Evolutionary conservation across 1,140 invertebrate genomes (phyloP).

Genomic region (Heliconius himera): DNA sequence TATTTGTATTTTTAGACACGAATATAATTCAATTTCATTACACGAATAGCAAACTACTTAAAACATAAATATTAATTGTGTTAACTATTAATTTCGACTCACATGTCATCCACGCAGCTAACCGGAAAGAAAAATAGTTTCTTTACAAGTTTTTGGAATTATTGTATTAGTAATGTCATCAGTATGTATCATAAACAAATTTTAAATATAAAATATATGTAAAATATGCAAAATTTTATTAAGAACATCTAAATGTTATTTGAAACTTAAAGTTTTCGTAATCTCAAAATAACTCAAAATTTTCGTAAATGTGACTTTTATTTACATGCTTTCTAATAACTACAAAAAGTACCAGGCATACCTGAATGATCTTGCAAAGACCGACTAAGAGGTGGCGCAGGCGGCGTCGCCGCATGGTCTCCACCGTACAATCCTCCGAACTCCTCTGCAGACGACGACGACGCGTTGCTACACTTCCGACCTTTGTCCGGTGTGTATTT

Average conservation of each 20-base stretch:
- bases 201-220: background rate
- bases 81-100: conserved; percentile 8
- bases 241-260: background rate
- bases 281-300: background rate
- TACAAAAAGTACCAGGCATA: conserved; percentile 39
- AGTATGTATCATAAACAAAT: background rate
- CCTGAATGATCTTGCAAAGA: conserved; percentile 83
- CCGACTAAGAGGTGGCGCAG: conserved; percentile 84
- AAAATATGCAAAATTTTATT: background rate
- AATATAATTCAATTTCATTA: background rate
- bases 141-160: background rate
- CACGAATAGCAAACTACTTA: background rate
- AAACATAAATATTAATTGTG: background rate
- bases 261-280: background rate
- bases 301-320: background rate
- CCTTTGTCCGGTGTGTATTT: conserved; percentile 83
- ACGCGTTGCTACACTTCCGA: conserved; percentile 88
- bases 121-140: background rate
- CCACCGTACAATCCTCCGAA: conserved; percentile 88
- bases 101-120: conserved; percentile 15
- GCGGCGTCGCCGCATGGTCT: conserved; percentile 83
- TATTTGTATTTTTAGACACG: background rate
- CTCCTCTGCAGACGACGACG: conserved; percentile 90
- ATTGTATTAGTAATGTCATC: background rate
- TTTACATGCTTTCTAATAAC: background rate